Base-by-base conservation (phyloP, 2,797 vertebrate species). In the Prionace glauca region DNA sequence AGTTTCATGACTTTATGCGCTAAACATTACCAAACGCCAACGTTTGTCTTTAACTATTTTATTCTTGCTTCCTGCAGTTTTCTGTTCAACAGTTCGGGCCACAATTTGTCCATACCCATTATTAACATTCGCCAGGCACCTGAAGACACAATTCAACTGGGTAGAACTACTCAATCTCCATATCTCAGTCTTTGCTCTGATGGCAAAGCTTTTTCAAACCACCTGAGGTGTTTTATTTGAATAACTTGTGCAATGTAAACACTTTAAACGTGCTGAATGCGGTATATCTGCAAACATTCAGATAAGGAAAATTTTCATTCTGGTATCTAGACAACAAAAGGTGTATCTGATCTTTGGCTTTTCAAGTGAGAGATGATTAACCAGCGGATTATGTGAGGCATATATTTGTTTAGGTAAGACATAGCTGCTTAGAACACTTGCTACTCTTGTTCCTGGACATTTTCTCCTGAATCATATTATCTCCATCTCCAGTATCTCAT, bases 151-250 rank as follows among this genome's bases (percentile, higher is more conserved):
- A 24, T 84, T 45, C 81, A 84, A 84, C 20, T 24, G 41, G 36
- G 24, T 45, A 84, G 81, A 22, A 24, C n/a, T 67, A 20, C 18
- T 88, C 90, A 36, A 92, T 36, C 20, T 36, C 90, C 60, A 41
- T 92, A 41, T 41, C 62, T 41, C 65, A 41, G 24, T 69, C 20
- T 92, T 92, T 36, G 22, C 41, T 69, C 36, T 69, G 36, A 67
- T 92, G 65, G 41, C 41, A 69, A 92, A 36, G 18, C 65, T 69
- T 92, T 92, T 36, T 26, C 18, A 24, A 41, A 92, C 88, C 65
- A 92, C 62, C 90, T 69, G 62, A 69, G 90, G 90, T 92, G 90
- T 92, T 92, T 92, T 92, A 36, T 92, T 92, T 69, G 90, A 92
- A 69, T 92, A 69, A 92, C 18, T 69, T 41, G n/a, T 69, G n/a